Evolutionary conservation across 2,113 vertebrate species (phyloP).

Genomic region (Pleuronectes platessa): DNA sequence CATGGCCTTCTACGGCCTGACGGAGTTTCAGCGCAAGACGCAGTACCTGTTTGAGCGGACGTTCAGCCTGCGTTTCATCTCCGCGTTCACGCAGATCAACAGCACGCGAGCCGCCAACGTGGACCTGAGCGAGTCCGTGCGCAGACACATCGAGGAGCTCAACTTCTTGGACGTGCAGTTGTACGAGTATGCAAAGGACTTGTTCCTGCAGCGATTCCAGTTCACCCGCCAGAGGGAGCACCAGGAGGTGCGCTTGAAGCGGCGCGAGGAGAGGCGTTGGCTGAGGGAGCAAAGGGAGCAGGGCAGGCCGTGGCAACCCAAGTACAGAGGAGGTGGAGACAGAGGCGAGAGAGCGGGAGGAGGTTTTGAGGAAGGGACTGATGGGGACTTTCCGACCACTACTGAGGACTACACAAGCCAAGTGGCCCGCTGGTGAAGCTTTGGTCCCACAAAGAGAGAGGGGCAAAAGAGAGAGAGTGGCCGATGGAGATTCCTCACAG

Average conservation of each 20-base stretch:
- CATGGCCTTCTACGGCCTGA: constrained; percentile 98
- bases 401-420: constrained; percentile 98
- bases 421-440: constrained; percentile 92
- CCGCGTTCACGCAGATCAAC: constrained; percentile 96
- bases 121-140: constrained; percentile 88
- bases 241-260: constrained; percentile 87
- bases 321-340: constrained; percentile 57
- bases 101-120: constrained; percentile 95
- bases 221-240: constrained; percentile 91
- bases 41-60: constrained; percentile 99
- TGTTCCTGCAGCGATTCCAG: constrained; percentile 96
- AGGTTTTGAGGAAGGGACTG: constrained; percentile 60
- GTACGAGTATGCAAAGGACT: constrained; percentile 93
- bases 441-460: constrained; percentile 17
- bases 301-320: constrained; percentile 78
- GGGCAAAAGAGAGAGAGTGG: constrained; percentile 12
- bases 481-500: constrained; percentile 34
- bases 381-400: constrained; percentile 73
- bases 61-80: constrained; percentile 96
- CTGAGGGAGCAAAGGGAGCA: constrained; percentile 85
- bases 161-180: constrained; percentile 96
- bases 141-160: constrained; percentile 90
- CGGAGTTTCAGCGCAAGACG: constrained; percentile 97
- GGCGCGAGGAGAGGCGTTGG: constrained; percentile 88
- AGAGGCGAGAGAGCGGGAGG: constrained; percentile 57